Evolutionary conservation across 2,113 vertebrate species (phyloP), one percentile per base, ranked within the genome.

Genomic region (Helogale parvula): DNA sequence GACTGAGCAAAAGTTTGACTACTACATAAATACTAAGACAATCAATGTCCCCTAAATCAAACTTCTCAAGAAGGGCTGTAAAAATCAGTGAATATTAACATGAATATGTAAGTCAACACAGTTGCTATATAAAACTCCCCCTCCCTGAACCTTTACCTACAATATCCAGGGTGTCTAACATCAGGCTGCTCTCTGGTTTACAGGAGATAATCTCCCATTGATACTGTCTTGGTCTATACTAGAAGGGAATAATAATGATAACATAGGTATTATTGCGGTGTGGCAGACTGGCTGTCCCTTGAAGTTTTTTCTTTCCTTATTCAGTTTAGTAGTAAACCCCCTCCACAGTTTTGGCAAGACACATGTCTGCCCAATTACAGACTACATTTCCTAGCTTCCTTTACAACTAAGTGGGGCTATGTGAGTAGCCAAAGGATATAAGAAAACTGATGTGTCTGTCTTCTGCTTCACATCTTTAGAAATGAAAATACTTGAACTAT

Each of bases 81-180:
- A 97, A 96, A 93, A 9, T 45, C 71, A 88, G 5, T 68, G 77
- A 97, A 25, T 77, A 96, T 96, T 38, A 95, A 2, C 86, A 92
- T 83, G 31, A 97, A 89, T 94, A 93, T 68, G 12, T 80, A 90
- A 91, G 57, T 90, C 15, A 74, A 77, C 45, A 88, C 5, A 71
- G 47, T 57, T 95, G 7, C 45, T 63, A 41, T 74, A 57, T 66
- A 88, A 93, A 90, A 15, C 12, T 79, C 10, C 27, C 33, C 68
- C 41, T 84, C 47, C 3, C 27, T 93, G 47, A 96, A 69, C 2
- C 12, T 60, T 60, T 25, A 68, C 3, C 52, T 81, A 71, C 2
- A 79, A 81, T 81, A 93, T 77, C 45, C 52, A 91, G 21, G 29
- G 31, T 96, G 57, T 74, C 47, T 87, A 33, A 93, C 33, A 80